A percentile compares a stretch with the other conserved stretches of the same genome.
phyloP scores from a whole-genome alignment of 2,888 invertebrate genomes.

The Cantharis lateralis region DNA sequence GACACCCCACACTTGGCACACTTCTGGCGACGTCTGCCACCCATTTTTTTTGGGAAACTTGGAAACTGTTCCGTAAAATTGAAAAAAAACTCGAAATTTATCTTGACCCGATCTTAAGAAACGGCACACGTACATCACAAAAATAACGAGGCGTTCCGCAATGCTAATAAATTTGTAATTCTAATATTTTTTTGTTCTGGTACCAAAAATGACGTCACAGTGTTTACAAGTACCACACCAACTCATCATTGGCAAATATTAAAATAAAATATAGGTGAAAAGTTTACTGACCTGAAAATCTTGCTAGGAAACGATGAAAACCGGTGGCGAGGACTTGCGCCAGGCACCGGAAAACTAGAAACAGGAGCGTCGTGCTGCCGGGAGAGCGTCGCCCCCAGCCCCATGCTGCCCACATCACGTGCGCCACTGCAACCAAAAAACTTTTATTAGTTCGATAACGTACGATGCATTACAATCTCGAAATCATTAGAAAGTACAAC shows the following conservation, averaged over 20 bases:
- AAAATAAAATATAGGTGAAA: slow-evolving; percentile 21
- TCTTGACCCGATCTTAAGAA: neutral
- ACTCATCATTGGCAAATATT: neutral
- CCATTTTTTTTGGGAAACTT: neutral
- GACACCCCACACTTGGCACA: neutral
- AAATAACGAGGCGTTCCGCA: neutral
- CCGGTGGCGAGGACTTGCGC: slow-evolving; percentile 56
- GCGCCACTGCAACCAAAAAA: slow-evolving; percentile 57
- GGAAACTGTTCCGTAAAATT: neutral
- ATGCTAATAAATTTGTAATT: neutral
- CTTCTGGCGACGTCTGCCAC: neutral
- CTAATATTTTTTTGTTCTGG: neutral
- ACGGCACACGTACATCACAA: neutral
- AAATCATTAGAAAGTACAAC: slow-evolving; percentile 25
- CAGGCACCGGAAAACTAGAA: slow-evolving; percentile 53
- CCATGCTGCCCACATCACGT: slow-evolving; percentile 56
- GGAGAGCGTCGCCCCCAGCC: slow-evolving; percentile 49
- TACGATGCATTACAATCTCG: slow-evolving; percentile 13
- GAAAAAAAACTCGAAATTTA: neutral
- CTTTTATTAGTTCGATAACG: slow-evolving; percentile 12
- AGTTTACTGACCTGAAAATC: slow-evolving; percentile 63
- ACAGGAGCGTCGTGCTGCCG: slow-evolving; percentile 49
- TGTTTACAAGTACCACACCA: neutral
- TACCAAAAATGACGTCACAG: neutral
- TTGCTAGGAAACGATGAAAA: slow-evolving; percentile 62